phyloP scores from a whole-genome alignment of 2,113 vertebrate species.

The Nipponia nippon region DNA sequence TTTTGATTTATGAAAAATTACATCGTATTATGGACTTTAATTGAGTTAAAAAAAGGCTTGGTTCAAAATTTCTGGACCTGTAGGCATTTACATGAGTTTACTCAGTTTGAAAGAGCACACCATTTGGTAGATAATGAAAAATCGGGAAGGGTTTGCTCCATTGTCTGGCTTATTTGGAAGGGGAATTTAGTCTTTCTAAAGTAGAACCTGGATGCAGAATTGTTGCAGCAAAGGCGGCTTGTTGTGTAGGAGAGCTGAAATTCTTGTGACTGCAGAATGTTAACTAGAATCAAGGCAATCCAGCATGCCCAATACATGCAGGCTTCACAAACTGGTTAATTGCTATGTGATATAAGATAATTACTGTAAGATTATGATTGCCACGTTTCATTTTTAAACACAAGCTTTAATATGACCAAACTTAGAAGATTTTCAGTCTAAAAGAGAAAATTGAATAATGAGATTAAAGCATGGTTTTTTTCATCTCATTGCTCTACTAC shows the following conservation, averaged over 20 bases:
- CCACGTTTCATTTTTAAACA: neutral
- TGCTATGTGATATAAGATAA: neutral
- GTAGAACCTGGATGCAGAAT: neutral
- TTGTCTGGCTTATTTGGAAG: neutral
- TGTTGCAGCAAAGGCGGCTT: neutral
- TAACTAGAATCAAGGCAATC: neutral
- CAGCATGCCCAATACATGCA: neutral
- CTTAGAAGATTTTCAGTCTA: neutral
- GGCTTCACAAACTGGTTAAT: conserved; percentile 2
- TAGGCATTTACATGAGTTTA: neutral
- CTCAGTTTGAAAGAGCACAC: neutral
- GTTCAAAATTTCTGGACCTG: neutral
- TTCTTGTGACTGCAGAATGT: neutral
- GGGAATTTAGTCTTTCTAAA: neutral
- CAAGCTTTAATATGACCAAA: neutral
- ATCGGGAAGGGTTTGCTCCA: neutral
- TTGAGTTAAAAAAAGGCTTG: neutral
- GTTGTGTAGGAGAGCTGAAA: neutral
- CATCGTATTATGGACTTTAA: neutral
- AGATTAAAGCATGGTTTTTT: neutral
- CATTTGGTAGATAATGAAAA: neutral
- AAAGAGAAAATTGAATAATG: neutral
- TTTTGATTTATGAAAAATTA: neutral
- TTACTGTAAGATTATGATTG: neutral
- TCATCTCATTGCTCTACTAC: neutral